These are phyloP conservation scores for Xestia xanthographa DNA, from an alignment of 2,888 invertebrate genomes.

Conservation along the genomic window DNA sequence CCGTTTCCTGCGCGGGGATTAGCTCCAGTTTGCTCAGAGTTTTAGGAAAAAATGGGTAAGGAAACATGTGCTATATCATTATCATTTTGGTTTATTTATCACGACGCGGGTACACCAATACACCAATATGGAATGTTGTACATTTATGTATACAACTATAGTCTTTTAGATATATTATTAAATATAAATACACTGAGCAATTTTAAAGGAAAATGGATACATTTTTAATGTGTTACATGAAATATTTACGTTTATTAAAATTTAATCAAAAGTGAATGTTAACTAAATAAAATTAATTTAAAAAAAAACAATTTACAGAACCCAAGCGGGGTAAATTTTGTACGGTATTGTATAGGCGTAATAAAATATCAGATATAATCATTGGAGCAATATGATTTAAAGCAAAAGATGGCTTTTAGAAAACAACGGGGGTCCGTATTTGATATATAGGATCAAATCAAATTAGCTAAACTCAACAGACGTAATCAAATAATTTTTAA, in stretches of 20 bases:
- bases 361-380: conserved; percentile 15
- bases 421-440: neutral
- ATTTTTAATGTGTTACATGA: conserved; percentile 22
- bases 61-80: conserved; percentile 53
- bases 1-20: neutral
- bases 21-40: neutral
- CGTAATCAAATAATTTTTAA: neutral
- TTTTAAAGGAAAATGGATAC: conserved; percentile 54
- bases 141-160: conserved; percentile 63
- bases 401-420: neutral
- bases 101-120: conserved; percentile 75
- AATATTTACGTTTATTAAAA: conserved; percentile 30
- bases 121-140: conserved; percentile 76
- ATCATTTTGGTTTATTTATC: conserved; percentile 87
- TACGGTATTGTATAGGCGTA: conserved; percentile 34
- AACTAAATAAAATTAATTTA: conserved; percentile 32
- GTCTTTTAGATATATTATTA: conserved; percentile 51
- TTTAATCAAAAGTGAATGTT: conserved; percentile 21
- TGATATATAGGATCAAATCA: no score
- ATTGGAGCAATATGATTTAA: neutral
- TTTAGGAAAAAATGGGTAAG: neutral
- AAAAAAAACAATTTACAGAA: conserved; percentile 41
- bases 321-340: conserved; percentile 18
- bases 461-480: neutral
- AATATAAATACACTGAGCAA: conserved; percentile 68